These are phyloP conservation scores for Dipodomys ordii DNA, from an alignment of 2,113 vertebrate species.

Conservation along the genomic window DNA sequence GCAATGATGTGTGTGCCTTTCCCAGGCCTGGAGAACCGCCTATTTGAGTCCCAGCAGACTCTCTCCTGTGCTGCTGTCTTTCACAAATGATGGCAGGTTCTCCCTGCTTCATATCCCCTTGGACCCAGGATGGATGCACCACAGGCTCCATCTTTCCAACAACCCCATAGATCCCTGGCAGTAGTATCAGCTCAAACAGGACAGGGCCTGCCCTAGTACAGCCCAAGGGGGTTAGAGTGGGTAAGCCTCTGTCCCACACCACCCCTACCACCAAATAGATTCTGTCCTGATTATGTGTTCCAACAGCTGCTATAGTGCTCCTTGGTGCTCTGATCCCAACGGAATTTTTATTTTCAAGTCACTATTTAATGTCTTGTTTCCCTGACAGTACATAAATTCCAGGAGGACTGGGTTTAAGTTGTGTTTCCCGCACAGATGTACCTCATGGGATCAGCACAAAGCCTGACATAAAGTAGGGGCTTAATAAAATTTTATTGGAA, in stretches of 20 bases:
- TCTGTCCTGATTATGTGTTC: fast-evolving
- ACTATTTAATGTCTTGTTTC: neutral
- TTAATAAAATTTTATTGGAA: neutral
- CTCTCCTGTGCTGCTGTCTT: neutral
- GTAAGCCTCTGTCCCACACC: neutral
- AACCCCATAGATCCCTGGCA: too few species aligned
- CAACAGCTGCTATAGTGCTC: fast-evolving
- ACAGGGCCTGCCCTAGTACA: neutral
- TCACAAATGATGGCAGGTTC: neutral
- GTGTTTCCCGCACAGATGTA: neutral
- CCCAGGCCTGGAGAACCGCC: neutral
- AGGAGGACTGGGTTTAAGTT: neutral
- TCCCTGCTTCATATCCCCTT: neutral
- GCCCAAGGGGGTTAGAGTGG: too few species aligned
- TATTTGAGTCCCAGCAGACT: neutral
- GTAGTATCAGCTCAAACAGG: neutral
- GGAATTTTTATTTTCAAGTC: neutral
- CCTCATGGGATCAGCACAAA: neutral
- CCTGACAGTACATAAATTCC: neutral
- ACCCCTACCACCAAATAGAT: too few species aligned
- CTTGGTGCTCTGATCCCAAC: neutral
- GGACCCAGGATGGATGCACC: neutral
- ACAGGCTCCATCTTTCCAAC: neutral
- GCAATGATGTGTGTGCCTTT: neutral
- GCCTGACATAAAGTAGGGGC: neutral